Conservation (phyloP, 2,113 vertebrate species). For the Saimiri boliviensis region DNA sequence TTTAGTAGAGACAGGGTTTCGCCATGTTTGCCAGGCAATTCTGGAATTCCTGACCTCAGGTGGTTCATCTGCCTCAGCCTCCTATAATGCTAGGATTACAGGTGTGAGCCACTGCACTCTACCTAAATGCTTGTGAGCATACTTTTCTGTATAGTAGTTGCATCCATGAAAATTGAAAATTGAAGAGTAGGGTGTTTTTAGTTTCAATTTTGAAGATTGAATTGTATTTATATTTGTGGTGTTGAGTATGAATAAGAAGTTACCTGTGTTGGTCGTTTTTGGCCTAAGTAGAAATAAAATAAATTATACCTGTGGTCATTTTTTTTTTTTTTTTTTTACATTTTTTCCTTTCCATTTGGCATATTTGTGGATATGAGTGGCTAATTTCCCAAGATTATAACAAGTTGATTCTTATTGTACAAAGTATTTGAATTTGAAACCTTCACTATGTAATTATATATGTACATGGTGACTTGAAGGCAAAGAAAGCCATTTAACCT, state of each 20-base stretch:
- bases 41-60: too few species aligned
- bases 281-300: neutral
- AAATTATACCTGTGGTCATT: neutral
- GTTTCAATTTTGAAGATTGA: neutral
- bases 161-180: neutral
- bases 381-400: slow-evolving; percentile 9
- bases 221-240: slow-evolving; percentile 4
- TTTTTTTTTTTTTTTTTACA: neutral
- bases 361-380: neutral
- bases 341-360: neutral
- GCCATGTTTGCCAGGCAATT: too few species aligned
- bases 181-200: neutral
- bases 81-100: too few species aligned
- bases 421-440: neutral
- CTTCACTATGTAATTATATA: slow-evolving; percentile 22
- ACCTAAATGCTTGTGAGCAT: neutral
- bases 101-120: too few species aligned
- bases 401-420: neutral
- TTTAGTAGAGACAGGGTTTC: too few species aligned
- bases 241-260: neutral
- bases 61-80: too few species aligned
- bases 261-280: neutral
- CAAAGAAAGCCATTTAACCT: slow-evolving; percentile 10
- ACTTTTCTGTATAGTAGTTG: neutral
- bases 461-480: neutral